Evolutionary conservation across 2,113 vertebrate species (phyloP).

Genomic region (Hippopotamus amphibius): DNA sequence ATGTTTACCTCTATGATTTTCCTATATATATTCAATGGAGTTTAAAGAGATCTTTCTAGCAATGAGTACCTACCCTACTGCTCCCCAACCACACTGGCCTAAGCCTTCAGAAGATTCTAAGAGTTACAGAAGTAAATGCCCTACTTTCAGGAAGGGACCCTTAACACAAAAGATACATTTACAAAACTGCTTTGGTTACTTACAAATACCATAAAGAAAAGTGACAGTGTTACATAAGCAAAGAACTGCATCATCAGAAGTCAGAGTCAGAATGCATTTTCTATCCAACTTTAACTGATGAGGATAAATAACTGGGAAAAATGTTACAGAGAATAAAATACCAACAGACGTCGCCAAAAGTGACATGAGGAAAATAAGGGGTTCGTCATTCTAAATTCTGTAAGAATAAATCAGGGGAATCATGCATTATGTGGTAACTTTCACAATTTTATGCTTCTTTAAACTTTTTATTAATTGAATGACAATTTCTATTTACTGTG

Average conservation of each 20-base stretch:
- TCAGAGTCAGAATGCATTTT: conserved; percentile 51
- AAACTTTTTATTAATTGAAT: conserved; percentile 82
- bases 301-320: conserved; percentile 62
- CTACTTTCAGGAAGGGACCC: background rate
- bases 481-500: conserved; percentile 78
- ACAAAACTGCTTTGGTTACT: conserved; percentile 67
- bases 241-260: conserved; percentile 13
- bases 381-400: conserved; percentile 76
- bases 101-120: conserved; percentile 2
- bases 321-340: conserved; percentile 65
- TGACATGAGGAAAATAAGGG: conserved; percentile 72
- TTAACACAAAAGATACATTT: conserved; percentile 62
- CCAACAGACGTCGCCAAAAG: conserved; percentile 64
- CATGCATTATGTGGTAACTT: conserved; percentile 73
- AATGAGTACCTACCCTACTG: background rate
- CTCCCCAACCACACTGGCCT: background rate
- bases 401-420: conserved; percentile 78
- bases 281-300: conserved; percentile 24
- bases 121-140: conserved; percentile 45
- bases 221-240: background rate
- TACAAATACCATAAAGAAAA: conserved; percentile 44
- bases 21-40: background rate
- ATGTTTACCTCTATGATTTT: background rate
- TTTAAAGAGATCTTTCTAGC: background rate
- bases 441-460: conserved; percentile 81